Conservation (phyloP, 2,888 invertebrate species). For the Campoplex capitator region DNA sequence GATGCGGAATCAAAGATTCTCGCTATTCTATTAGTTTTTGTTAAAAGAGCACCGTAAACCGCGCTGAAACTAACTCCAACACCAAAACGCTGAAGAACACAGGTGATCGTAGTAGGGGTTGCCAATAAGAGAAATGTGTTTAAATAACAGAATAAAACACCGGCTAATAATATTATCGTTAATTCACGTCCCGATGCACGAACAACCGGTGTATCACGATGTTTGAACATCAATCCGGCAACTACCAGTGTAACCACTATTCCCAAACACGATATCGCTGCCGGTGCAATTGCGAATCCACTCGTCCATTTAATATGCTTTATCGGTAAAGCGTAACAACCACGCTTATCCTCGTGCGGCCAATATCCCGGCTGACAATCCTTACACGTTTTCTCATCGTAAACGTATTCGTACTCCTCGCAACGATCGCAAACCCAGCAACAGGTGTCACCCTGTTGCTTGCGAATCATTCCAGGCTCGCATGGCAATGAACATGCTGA, state of each 20-base stretch:
- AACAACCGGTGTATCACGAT: constrained; percentile 89
- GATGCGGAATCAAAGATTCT: constrained; percentile 88
- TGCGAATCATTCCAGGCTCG: constrained; percentile 88
- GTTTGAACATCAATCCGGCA: constrained; percentile 87
- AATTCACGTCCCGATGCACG: constrained; percentile 88
- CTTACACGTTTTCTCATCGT: constrained; percentile 88
- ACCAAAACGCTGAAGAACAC: constrained; percentile 88
- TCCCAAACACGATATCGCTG: constrained; percentile 88
- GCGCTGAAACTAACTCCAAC: constrained; percentile 89
- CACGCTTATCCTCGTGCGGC: constrained; percentile 87
- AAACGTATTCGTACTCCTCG: constrained; percentile 89
- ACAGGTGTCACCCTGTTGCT: constrained; percentile 89
- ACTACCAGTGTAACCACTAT: constrained; percentile 87
- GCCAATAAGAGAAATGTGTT: constrained; percentile 88
- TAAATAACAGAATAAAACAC: constrained; percentile 88
- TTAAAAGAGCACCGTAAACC: constrained; percentile 88
- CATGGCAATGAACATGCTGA: constrained; percentile 91
- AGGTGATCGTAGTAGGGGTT: constrained; percentile 86
- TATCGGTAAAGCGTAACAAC: constrained; percentile 88
- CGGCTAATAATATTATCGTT: constrained; percentile 88
- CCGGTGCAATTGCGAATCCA: constrained; percentile 88
- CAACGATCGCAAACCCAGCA: constrained; percentile 93
- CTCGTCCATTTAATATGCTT: constrained; percentile 89
- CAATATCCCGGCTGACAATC: constrained; percentile 88
- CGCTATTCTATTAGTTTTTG: constrained; percentile 88